Base-by-base conservation (phyloP, 2,113 vertebrate species). In the Siphamia tubifer region DNA sequence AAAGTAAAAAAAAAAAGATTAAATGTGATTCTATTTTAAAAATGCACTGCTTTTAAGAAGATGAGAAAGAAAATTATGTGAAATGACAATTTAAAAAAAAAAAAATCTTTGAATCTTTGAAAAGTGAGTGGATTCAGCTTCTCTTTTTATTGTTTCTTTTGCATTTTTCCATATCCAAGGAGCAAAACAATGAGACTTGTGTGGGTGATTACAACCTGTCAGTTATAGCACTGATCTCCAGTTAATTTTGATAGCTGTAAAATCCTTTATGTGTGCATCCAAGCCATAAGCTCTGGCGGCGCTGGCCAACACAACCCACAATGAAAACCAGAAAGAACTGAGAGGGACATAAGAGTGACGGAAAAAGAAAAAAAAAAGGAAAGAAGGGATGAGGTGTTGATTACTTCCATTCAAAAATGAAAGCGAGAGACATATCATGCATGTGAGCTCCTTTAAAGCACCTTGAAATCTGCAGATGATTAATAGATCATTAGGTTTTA, bases 221-320 rank as follows among this genome's bases (percentile, higher is more conserved):
- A 24, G 4, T 11, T 21, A 42, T 7, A 8, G 0, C 30, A 7
- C 43, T 63, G 1, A n/a, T 16, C 15, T 30, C 47, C 30, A 16
- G 13, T 61, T 52, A 20, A 42, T 54, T 62, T 65, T 47, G 36
- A 20, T 35, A 63, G 64, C 57, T 21, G 9, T 38, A 38, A 19
- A 63, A 47, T 31, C 35, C 25, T 8, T 34, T 43, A 69, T 63
- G 63, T 71, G 1, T 44, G 15, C 42, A 40, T 71, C 20, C 19
- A 45, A 69, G 40, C 25, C 39, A 31, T 39, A 43, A 35, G 23
- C 23, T 54, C 11, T 32, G 0, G 6, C 13, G 21, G 13, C 49
- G 31, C 20, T 19, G 8, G 40, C 60, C 27, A 38, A 31, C 16
- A 4, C 13, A 10, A 17, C 47, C 43, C 19, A 58, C 17, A 62